phyloP scores from a whole-genome alignment of 2,113 vertebrate genomes.

The Rhombomys opimus region DNA sequence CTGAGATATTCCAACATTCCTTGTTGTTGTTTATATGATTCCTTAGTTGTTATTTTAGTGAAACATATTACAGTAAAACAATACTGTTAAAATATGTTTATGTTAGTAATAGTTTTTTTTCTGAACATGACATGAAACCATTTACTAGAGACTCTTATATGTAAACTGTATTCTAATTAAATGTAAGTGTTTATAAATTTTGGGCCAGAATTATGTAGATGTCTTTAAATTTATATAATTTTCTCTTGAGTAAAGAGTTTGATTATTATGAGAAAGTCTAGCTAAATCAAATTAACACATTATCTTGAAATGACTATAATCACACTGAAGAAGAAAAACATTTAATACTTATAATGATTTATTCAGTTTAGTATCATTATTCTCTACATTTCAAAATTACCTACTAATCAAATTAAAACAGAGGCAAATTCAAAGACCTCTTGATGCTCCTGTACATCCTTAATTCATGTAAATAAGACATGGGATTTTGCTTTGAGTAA shows the following conservation, averaged over 20 bases:
- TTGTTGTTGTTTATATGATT: slow-evolving; percentile 16
- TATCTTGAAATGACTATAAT: background rate
- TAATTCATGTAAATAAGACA: slow-evolving; percentile 15
- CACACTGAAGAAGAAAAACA: background rate
- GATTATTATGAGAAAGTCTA: background rate
- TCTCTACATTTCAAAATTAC: slow-evolving; percentile 29
- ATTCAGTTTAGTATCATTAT: slow-evolving; percentile 36
- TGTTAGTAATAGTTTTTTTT: background rate
- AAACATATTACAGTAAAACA: background rate
- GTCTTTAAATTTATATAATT: slow-evolving; percentile 35
- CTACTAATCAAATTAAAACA: background rate
- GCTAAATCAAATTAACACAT: background rate
- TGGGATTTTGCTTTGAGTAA: background rate
- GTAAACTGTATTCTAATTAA: slow-evolving; percentile 46
- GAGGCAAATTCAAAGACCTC: slow-evolving; percentile 41
- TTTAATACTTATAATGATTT: slow-evolving; percentile 32
- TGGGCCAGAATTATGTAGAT: background rate
- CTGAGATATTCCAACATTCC: background rate
- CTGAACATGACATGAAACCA: background rate
- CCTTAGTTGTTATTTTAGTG: slow-evolving; percentile 26
- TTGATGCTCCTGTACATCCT: background rate
- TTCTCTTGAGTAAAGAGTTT: background rate
- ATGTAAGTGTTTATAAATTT: slow-evolving; percentile 51
- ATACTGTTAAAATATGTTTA: background rate
- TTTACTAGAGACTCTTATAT: slow-evolving; percentile 13